Percentiles rank a stretch among this genome's conserved stretches.
These are phyloP conservation scores for Drosophila paulistorum DNA, from an alignment of 1,140 invertebrate species.

Conservation along the genomic window DNA sequence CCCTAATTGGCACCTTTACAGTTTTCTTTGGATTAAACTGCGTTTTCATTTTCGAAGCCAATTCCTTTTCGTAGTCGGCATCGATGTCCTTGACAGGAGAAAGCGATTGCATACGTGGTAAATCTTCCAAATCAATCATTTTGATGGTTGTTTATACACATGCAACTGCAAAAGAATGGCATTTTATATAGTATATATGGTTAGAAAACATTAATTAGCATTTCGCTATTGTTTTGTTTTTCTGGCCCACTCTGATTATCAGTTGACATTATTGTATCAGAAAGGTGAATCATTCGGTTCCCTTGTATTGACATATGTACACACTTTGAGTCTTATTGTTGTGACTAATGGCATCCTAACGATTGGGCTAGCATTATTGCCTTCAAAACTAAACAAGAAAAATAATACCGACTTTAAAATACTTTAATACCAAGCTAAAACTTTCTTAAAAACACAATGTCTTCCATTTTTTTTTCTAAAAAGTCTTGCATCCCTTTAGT, in stretches of 20 bases:
- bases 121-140: constrained; percentile 77
- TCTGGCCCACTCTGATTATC: not conserved
- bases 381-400: too few species aligned
- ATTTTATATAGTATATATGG: constrained; percentile 10
- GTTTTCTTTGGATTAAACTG: constrained; percentile 42
- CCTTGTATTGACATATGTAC: not conserved
- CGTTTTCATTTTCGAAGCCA: constrained; percentile 13
- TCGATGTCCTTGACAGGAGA: constrained; percentile 70
- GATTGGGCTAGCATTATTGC: not conserved
- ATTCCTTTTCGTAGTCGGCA: constrained; percentile 28
- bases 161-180: constrained; percentile 41
- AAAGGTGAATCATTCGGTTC: not conserved
- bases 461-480: too few species aligned
- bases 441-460: too few species aligned
- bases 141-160: constrained; percentile 27
- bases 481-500: too few species aligned
- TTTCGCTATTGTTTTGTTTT: not conserved
- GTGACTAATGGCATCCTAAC: not conserved
- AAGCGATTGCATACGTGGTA: constrained; percentile 75
- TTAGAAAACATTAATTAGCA: not conserved
- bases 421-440: too few species aligned
- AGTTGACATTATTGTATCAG: not conserved
- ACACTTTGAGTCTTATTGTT: not conserved
- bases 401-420: too few species aligned
- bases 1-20: constrained; percentile 40